Evolutionary conservation across 2,888 invertebrate species (phyloP).

Genomic region (Caenorhabditis sp.): DNA sequence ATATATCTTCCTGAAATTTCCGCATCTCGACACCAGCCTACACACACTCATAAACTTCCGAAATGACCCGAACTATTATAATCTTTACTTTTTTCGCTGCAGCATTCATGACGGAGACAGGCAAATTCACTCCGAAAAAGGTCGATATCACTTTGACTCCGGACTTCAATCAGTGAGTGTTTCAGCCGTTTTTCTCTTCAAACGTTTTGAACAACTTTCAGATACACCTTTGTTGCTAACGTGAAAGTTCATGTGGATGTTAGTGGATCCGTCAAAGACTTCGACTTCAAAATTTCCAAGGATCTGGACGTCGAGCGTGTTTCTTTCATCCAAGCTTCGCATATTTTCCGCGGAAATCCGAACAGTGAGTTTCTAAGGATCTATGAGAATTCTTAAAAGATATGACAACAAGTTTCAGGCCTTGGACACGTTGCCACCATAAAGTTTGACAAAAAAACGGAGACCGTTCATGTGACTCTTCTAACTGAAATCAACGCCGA

Average conservation of each 20-base stretch:
- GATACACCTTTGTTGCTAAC: not conserved
- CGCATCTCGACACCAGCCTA: not conserved
- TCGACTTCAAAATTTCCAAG: constrained; percentile 9
- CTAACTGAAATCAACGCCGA: not conserved
- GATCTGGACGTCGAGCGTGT: constrained; percentile 8
- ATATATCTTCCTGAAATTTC: not conserved
- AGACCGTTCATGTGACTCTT: constrained; percentile 12
- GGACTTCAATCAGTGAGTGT: constrained; percentile 1
- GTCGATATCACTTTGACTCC: constrained; percentile 19
- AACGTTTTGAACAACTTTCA: not conserved
- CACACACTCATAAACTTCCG: no score
- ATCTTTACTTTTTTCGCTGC: not conserved
- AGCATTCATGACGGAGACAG: not conserved
- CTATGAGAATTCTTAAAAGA: no score
- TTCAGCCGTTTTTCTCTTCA: not conserved
- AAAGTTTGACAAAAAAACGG: not conserved
- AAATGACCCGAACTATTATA: not conserved
- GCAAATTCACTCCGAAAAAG: constrained; percentile 4
- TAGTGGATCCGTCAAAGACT: constrained; percentile 12
- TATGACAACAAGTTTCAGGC: no score
- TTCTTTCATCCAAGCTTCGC: not conserved
- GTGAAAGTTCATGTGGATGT: constrained; percentile 4
- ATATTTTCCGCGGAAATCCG: not conserved
- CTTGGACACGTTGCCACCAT: not conserved
- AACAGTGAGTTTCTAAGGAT: not conserved